These are phyloP conservation scores for Reinhardtius hippoglossoides DNA, from an alignment of 2,113 vertebrate species.

Conservation along the genomic window DNA sequence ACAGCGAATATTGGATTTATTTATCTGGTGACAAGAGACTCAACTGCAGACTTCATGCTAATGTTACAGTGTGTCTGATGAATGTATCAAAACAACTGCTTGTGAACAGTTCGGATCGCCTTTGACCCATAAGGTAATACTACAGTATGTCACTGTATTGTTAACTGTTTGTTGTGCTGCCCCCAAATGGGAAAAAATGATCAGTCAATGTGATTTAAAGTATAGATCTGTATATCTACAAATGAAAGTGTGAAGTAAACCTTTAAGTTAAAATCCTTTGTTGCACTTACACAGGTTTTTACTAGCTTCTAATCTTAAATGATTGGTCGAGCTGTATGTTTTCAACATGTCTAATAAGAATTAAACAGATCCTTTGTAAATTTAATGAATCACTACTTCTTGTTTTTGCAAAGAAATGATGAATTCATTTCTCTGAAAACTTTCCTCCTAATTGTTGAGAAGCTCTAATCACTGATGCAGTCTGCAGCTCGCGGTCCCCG, in stretches of 20 bases:
- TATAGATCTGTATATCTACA: background rate
- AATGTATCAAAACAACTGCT: too few species aligned
- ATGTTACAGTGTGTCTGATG: background rate
- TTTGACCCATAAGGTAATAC: background rate
- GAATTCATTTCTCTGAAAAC: conserved; percentile 26
- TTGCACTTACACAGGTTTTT: background rate
- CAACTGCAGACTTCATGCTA: background rate
- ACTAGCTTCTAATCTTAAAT: background rate
- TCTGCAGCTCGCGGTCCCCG: conserved; percentile 25
- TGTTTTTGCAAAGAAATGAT: conserved; percentile 18
- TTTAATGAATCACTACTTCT: conserved; percentile 6
- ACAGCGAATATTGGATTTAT: background rate
- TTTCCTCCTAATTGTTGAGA: conserved; percentile 55
- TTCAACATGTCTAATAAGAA: background rate
- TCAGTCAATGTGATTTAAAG: background rate
- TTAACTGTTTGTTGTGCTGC: background rate
- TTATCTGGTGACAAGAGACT: too few species aligned
- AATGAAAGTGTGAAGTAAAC: background rate
- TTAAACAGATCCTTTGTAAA: conserved; percentile 15
- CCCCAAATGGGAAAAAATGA: background rate
- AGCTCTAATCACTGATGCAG: conserved; percentile 54
- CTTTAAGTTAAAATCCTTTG: background rate
- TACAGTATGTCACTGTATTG: background rate
- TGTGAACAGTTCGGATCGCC: too few species aligned
- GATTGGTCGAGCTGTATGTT: background rate